Evolutionary conservation across 2,888 invertebrate genomes (phyloP), one percentile per base, ranked within the genome.

Genomic region (Andrena bucephala): DNA sequence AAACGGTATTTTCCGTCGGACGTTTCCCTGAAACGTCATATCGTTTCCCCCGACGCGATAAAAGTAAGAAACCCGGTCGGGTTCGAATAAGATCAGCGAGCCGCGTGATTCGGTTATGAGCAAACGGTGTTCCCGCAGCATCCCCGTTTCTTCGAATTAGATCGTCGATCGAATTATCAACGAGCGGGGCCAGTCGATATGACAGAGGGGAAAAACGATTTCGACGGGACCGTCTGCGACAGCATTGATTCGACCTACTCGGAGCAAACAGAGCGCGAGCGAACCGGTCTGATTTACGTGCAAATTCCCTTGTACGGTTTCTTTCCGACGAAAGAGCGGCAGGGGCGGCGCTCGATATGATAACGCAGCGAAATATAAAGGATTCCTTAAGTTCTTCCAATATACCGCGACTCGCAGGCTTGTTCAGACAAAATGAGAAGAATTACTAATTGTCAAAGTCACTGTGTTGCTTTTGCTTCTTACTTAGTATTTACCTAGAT

Each of bases 91-190:
- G 81, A 88, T 83, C 85, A 80, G 72, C 81, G 77, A 77, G 50
- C 68, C 66, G 88, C 68, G 59, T 87, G 85, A 87, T 87, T 78
- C 88, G 83, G 80, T 88, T 87, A 88, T 62, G 65, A 68, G 62
- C 50, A 77, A 86, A 84, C 74, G 78, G 72, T 78, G 83, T 72
- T 73, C 48, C 66, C 75, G 68, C 59, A 48, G 72, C 36, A 63
- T 29, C 20, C 57, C 65, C 52, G 77, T 75, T 85, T 59, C 74
- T 75, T 79, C 77, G 74, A 87, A 86, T 87, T 87, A 85, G 77
- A 81, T 81, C 71, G 65, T 50, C 77, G 77, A 85, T 87, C 85
- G 77, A 81, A 85, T 87, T 83, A 86, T 85, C 69, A 77, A 77
- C 50, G 71, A 76, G 27, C 73, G 42, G n/a, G 68, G 50, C 24